Evolutionary conservation across 1,140 invertebrate genomes (phyloP), one percentile per base, ranked within the genome.

Genomic region (Drosophila mayri): DNA sequence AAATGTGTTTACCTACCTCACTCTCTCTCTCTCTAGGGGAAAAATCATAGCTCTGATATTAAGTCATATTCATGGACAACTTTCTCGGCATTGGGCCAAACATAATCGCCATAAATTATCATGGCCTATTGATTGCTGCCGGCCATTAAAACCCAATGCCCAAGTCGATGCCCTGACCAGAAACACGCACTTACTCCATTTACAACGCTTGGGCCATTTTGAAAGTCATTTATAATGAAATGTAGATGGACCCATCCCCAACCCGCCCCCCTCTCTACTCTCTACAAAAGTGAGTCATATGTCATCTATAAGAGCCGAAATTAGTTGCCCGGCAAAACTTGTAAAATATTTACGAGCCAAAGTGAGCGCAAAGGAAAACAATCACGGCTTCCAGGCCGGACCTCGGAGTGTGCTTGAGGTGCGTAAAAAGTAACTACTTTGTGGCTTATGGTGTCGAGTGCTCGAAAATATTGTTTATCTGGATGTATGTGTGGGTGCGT

Each of bases 391-490:
- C 41, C 32, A 25, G n/a, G 50, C 35, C 30, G 66, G 43, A 41
- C 38, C 30, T 41, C 35, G 41, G 35, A n/a, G 63, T 62, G 79
- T 64, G 70, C 63, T 65, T 72, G 57, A 79, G 70, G 74, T 63
- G 81, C 62, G 80, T 90, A 85, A 88, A 88, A 88, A 85, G 85
- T 90, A 88, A 88, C 85, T 88, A 88, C 85, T 88, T 88, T 88
- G 85, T 81, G 85, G 85, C 85, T 88, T 85, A 85, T 79, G 85
- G 85, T 90, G 86, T 78, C 61, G 79, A 82, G 75, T 73, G 70
- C 52, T 58, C 38, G n/a, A 72, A 73, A 73, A 73, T 73, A 73
- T 50, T 72, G 66, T 72, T 72, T 72, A 28, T 60, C 67, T 54
- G 16, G 37, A 46, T 40, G 47, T 28, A 12, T 16, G 64, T 49